Conservation (phyloP, 1,140 invertebrate species). For the Leptinotarsa lineolata region DNA sequence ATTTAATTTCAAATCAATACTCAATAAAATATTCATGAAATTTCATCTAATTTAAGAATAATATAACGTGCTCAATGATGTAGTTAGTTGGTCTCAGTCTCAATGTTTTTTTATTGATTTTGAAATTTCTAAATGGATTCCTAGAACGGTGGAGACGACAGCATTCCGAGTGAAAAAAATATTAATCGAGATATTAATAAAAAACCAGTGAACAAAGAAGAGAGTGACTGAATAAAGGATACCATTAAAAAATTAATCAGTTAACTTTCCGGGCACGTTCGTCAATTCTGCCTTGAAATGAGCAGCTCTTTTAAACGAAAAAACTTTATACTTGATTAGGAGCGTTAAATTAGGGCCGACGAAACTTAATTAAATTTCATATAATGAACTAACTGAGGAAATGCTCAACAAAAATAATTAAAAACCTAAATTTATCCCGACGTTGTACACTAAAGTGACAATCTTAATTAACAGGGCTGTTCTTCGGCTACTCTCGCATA, state of each 20-base stretch:
- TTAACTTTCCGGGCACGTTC: slow-evolving; percentile 44
- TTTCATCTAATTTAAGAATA: too few relatives aligned
- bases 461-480: slow-evolving; percentile 57
- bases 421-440: slow-evolving; percentile 57
- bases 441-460: slow-evolving; percentile 55
- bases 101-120: too few relatives aligned
- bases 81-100: too few relatives aligned
- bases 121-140: neutral
- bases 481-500: slow-evolving; percentile 53
- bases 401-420: slow-evolving; percentile 59
- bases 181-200: neutral
- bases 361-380: slow-evolving; percentile 59
- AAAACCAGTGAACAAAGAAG: slow-evolving; percentile 3
- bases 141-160: neutral
- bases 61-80: too few relatives aligned
- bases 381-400: slow-evolving; percentile 59
- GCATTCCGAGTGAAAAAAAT: neutral
- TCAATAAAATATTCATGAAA: too few relatives aligned
- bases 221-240: slow-evolving; percentile 40
- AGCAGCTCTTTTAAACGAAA: slow-evolving; percentile 36
- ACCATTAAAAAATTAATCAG: slow-evolving; percentile 44
- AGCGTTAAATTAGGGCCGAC: slow-evolving; percentile 58
- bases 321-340: slow-evolving; percentile 59
- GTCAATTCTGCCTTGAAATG: slow-evolving; percentile 41
- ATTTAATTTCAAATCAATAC: too few relatives aligned